Conservation (phyloP, 23 tunicate species). For the Pegea sp. region DNA sequence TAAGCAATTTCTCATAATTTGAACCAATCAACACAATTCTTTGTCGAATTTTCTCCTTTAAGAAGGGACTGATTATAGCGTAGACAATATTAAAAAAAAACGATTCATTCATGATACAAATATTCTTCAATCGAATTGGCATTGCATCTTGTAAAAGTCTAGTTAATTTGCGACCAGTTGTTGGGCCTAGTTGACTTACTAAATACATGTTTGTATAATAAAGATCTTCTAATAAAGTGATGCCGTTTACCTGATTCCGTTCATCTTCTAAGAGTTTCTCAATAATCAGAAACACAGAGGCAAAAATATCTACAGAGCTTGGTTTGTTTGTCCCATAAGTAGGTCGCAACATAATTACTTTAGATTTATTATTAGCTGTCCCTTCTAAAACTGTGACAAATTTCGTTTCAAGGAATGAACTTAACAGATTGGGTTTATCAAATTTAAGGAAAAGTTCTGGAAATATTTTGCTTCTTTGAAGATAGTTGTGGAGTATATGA, state of each 20-base stretch:
- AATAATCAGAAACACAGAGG: slow-evolving; percentile 6
- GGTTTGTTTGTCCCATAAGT: slow-evolving; percentile 19
- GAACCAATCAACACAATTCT: slow-evolving; percentile 37
- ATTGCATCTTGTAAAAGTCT: slow-evolving; percentile 46
- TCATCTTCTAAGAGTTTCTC: slow-evolving; percentile 40
- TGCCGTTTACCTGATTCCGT: slow-evolving; percentile 40
- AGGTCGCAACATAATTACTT: slow-evolving; percentile 28
- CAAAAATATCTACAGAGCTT: slow-evolving; percentile 18
- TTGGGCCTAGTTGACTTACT: slow-evolving; percentile 50
- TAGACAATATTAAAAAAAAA: slow-evolving; percentile 35
- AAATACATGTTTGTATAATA: slow-evolving; percentile 11
- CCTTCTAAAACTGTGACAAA: slow-evolving; percentile 7
- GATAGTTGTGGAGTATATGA: slow-evolving; percentile 33
- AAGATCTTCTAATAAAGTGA: slow-evolving; percentile 53
- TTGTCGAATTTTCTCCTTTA: slow-evolving; percentile 40
- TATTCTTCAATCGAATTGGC: slow-evolving; percentile 43
- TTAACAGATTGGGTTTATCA: slow-evolving; percentile 19
- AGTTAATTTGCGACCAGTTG: slow-evolving; percentile 21
- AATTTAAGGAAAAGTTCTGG: slow-evolving; percentile 54
- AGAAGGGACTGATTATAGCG: slow-evolving; percentile 55
- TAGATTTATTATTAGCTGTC: slow-evolving; percentile 33
- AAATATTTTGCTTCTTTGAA: slow-evolving; percentile 9
- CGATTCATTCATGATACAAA: slow-evolving; percentile 48
- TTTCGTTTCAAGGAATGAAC: slow-evolving; percentile 13
- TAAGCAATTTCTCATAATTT: slow-evolving; percentile 17